Base-by-base conservation (phyloP, 1,140 invertebrate genomes). In the Bombus confusus region DNA sequence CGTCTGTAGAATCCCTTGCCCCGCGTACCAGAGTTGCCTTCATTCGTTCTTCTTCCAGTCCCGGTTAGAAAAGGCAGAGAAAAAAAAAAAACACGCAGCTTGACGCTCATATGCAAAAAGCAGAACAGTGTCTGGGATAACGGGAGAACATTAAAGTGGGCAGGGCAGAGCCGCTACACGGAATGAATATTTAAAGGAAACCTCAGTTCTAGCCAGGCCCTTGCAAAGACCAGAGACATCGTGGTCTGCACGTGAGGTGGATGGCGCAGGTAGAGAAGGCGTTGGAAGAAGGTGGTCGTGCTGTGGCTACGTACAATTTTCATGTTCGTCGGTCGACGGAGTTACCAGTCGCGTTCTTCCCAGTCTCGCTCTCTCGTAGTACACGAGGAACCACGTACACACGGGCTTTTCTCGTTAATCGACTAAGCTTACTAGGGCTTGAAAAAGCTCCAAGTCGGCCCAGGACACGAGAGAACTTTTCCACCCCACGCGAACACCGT, bases 121-220 rank as follows among this genome's bases (percentile, higher is more conserved):
- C 90, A 85, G 88, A 90, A 88, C 87, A 89, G 80, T 88, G 89
- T 92, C 90, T 91, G 86, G 88, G 88, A 91, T 91, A 92, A 91
- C 88, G 86, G 80, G 77, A 72, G 90, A 90, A 92, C 92, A 91
- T 92, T 92, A 91, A 92, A 87, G 87, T 89, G 85, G 86, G 85
- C 83, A 72, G 84, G 80, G 80, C 72, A 74, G 86, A 81, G 88
- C 72, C 62, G 86, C 83, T 91, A 91, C 91, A 86, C 87, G 84
- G 79, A 84, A 88, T 89, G 91, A 92, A 92, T 92, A 92, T 92
- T 92, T 92, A 92, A 92, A 92, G 85, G 74, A 91, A 92, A 92
- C 85, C 78, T 88, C 83, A 64, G 86, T 86, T 83, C 64, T 59
- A 73, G 81, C 43, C 47, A 52, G 66, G 39, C 62, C 66, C 79